phyloP scores from a whole-genome alignment of 2,797 vertebrate species.

The Sphenopsis melanotis region DNA sequence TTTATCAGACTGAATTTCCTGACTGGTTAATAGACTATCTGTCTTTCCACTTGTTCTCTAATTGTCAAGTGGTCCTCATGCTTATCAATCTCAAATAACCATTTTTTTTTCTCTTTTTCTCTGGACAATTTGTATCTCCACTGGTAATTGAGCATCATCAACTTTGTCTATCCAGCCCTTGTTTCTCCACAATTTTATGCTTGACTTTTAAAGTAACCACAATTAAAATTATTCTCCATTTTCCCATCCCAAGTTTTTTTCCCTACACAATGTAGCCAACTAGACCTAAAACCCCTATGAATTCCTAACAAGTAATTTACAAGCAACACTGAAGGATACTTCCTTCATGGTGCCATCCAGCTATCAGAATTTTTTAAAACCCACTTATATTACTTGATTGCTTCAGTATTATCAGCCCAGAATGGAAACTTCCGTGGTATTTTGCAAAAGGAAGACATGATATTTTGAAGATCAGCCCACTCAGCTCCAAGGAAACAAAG shows the following conservation, averaged over 20 bases:
- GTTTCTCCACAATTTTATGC: neutral
- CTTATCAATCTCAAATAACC: neutral
- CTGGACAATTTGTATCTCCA: neutral
- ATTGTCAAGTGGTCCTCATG: neutral
- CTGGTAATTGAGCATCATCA: neutral
- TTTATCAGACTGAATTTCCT: neutral
- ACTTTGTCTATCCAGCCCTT: neutral
- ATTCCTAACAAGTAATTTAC: neutral
- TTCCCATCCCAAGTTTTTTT: neutral
- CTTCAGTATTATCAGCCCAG: neutral
- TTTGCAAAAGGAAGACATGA: neutral
- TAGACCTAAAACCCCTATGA: neutral
- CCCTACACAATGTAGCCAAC: neutral
- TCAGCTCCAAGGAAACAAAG: neutral
- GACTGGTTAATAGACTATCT: neutral
- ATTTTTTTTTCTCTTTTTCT: neutral
- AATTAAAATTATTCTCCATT: neutral
- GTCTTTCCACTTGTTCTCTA: neutral
- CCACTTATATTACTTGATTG: neutral
- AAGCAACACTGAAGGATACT: neutral
- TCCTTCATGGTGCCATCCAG: neutral
- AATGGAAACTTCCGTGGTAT: neutral
- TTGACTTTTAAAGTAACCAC: neutral
- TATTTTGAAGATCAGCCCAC: neutral
- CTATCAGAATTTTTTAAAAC: neutral